Percentiles rank a stretch among this genome's conserved stretches.
These are phyloP conservation scores for Jordanella pulchra DNA, from an alignment of 2,797 vertebrate species.

Conservation along the genomic window DNA sequence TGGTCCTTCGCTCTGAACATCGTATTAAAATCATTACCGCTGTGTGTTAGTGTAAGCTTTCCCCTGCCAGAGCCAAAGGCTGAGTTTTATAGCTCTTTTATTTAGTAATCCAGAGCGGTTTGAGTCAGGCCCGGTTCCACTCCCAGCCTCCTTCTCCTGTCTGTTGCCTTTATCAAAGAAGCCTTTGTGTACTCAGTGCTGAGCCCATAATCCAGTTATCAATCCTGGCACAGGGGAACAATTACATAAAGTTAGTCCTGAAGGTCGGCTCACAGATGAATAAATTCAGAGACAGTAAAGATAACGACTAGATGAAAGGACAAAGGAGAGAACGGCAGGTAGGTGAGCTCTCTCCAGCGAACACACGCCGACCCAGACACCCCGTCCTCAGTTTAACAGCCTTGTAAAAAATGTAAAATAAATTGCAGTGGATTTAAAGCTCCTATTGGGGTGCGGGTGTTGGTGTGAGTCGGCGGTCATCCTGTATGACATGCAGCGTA, in stretches of 20 bases:
- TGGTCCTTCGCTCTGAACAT: slow-evolving; percentile 55
- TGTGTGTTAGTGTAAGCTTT: slow-evolving; percentile 62
- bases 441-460: slow-evolving; percentile 23
- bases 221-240: slow-evolving; percentile 38
- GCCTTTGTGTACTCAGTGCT: slow-evolving; percentile 57
- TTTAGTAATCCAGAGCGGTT: slow-evolving; percentile 61
- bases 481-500: slow-evolving; percentile 25
- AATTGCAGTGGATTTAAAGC: slow-evolving; percentile 49
- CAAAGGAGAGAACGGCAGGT: slow-evolving; percentile 9
- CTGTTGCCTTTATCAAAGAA: slow-evolving; percentile 63
- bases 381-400: slow-evolving; percentile 46
- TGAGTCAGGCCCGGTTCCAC: slow-evolving; percentile 37
- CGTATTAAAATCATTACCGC: slow-evolving; percentile 70
- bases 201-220: slow-evolving; percentile 67
- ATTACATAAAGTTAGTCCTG: slow-evolving; percentile 39
- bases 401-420: slow-evolving; percentile 49
- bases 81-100: slow-evolving; percentile 68
- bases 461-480: slow-evolving; percentile 42
- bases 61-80: slow-evolving; percentile 50
- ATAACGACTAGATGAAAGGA: slow-evolving; percentile 20
- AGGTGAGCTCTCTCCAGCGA: slow-evolving; percentile 1
- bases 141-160: slow-evolving; percentile 41
- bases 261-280: slow-evolving; percentile 38
- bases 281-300: slow-evolving; percentile 51
- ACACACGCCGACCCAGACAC: slow-evolving; percentile 37